These are phyloP conservation scores for zebrafish (Danio rerio) DNA, from an alignment of 2,113 vertebrate genomes.

Conservation along the genomic window GRCz12tu NC_133190.1:24908501-24909000, in stretches of 20 bases:
- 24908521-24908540: slow-evolving; percentile 94
- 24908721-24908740: slow-evolving; percentile 85
- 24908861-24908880: slow-evolving; percentile 89
- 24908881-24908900: slow-evolving; percentile 92
- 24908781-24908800: slow-evolving; percentile 90
- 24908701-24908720: slow-evolving; percentile 96
- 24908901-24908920: slow-evolving; percentile 93
- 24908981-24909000: slow-evolving; percentile 76
- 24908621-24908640: slow-evolving; percentile 83
- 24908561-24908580: slow-evolving; percentile 90
- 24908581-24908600: slow-evolving; percentile 94
- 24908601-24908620: slow-evolving; percentile 94
- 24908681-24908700: slow-evolving; percentile 93
- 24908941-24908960: slow-evolving; percentile 73
- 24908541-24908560: slow-evolving; percentile 95
- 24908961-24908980: slow-evolving; percentile 63
- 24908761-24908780: slow-evolving; percentile 89
- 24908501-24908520: slow-evolving; percentile 85
- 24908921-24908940: slow-evolving; percentile 85
- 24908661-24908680: slow-evolving; percentile 95
- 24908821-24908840: slow-evolving; percentile 92
- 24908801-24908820: slow-evolving; percentile 88
- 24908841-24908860: slow-evolving; percentile 90
- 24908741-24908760: slow-evolving; percentile 79
- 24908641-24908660: slow-evolving; percentile 88